phyloP scores from a whole-genome alignment of 2,113 vertebrate genomes.

The Hiodon tergisus region DNA sequence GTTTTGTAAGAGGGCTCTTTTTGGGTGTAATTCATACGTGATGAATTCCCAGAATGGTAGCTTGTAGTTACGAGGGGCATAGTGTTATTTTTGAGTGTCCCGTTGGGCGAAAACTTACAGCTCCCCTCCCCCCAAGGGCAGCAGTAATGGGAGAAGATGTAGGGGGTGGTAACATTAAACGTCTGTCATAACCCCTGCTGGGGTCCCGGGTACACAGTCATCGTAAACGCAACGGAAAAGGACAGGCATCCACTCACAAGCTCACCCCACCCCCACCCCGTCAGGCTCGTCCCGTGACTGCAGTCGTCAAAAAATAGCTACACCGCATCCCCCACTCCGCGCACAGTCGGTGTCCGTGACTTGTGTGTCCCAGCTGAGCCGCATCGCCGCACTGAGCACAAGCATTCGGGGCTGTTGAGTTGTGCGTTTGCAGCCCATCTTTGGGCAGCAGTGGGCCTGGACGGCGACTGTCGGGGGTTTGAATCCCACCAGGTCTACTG shows the following conservation, averaged over 20 bases:
- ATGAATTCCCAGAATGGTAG: constrained; percentile 17
- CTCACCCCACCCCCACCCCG: constrained; percentile 28
- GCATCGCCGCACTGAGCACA: neutral
- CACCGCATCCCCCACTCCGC: neutral
- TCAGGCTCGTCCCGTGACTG: constrained; percentile 19
- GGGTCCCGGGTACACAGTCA: constrained; percentile 25
- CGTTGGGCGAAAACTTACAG: neutral
- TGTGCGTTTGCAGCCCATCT: too few species aligned
- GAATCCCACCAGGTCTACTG: too few species aligned
- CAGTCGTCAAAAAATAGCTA: constrained; percentile 28
- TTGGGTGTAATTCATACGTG: neutral
- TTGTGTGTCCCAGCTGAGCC: neutral
- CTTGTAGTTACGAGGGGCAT: neutral
- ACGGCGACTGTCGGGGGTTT: too few species aligned
- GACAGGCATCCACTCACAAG: constrained; percentile 40
- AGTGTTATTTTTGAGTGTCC: constrained; percentile 1
- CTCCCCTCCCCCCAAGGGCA: neutral
- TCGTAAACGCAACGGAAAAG: constrained; percentile 51
- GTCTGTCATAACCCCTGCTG: constrained; percentile 15
- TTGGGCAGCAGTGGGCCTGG: too few species aligned
- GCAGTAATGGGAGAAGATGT: neutral
- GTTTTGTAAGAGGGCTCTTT: neutral
- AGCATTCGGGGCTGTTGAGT: neutral
- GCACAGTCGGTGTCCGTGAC: neutral
- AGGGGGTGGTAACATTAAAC: constrained; percentile 15